A percentile compares a stretch with the other conserved stretches of the same genome.
These are phyloP conservation scores for Aplodontia rufa DNA, from an alignment of 2,113 vertebrate species.

Conservation along the genomic window DNA sequence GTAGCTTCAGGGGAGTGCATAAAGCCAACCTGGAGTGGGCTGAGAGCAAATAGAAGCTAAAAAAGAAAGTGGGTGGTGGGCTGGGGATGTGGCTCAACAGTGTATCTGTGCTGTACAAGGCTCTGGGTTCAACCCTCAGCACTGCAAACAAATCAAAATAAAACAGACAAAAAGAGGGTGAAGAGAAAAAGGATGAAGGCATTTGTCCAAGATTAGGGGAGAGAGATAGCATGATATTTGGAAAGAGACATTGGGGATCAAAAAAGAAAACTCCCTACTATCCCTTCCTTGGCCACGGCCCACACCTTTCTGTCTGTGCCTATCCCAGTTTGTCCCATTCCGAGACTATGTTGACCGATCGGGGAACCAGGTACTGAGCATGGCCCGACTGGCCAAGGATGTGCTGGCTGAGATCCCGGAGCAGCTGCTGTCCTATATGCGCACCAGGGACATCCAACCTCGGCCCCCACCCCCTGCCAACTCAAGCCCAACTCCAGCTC, in stretches of 20 bases:
- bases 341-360: slow-evolving; percentile 96
- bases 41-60: not conserved
- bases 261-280: not conserved
- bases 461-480: slow-evolving; percentile 79
- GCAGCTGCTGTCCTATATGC: slow-evolving; percentile 98
- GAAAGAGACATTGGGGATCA: not conserved
- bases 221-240: not conserved
- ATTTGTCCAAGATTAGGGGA: not conserved
- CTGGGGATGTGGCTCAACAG: not conserved
- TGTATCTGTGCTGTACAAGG: too few relatives aligned
- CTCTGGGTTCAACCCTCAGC: not conserved
- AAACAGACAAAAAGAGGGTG: not conserved
- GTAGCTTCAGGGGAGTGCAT: not conserved
- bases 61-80: not conserved
- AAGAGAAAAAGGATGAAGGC: not conserved
- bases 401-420: slow-evolving; percentile 97
- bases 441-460: slow-evolving; percentile 92
- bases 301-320: slow-evolving; percentile 14
- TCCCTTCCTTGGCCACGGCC: not conserved
- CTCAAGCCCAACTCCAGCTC: not conserved
- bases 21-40: not conserved
- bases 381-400: slow-evolving; percentile 97
- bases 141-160: not conserved
- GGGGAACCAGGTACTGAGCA: slow-evolving; percentile 97
- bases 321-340: slow-evolving; percentile 95